Base-by-base conservation (phyloP, 2,113 vertebrate species). In the Eupsittula cactorum region DNA sequence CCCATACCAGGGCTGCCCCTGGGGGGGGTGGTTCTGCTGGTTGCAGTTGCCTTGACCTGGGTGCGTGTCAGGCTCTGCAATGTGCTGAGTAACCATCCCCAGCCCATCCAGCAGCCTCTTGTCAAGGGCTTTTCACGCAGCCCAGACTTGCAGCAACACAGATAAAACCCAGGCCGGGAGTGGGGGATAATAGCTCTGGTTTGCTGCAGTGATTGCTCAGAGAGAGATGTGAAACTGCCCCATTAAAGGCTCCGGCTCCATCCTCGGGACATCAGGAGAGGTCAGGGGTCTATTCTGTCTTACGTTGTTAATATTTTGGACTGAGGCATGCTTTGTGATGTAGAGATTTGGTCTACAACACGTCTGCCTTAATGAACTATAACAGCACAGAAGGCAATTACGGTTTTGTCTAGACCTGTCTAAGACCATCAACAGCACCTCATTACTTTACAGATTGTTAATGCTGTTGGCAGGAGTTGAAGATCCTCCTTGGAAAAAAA, bases 311-410 rank as follows among this genome's bases (percentile, higher is more conserved):
- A 41, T 82, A 44, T 89, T 77, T 82, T 28, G 93, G 94, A 77
- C 60, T 2, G 81, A 74, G 87, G 47, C 29, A 6, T 1, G 18
- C 77, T 93, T 28, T 31, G 84, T 65, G 92, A 67, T 70, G 87
- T 13, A 18, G 75, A 62, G 90, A 62, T 62, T 89, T 47, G 92
- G 68, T 50, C 90, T 78, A 7, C 64, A 24, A 25, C 62, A 13
- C 14, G 41, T 52, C 91, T 82, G 91, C 91, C 77, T 90, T 96
- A 97, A 96, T 93, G 96, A 97, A 91, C 86, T 90, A 25, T 52
- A 91, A 74, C 91, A 85, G 94, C 92, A 77, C 92, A 95, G 94
- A 91, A 88, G 92, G 96, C 92, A 97, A 97, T 97, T 96, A 93
- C 23, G 78, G 13, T 64, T 88, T 93, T 89, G 88, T 88, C 88